Evolutionary conservation across 2,797 vertebrate genomes (phyloP).

Genomic region (Gymnothorax javanicus): DNA sequence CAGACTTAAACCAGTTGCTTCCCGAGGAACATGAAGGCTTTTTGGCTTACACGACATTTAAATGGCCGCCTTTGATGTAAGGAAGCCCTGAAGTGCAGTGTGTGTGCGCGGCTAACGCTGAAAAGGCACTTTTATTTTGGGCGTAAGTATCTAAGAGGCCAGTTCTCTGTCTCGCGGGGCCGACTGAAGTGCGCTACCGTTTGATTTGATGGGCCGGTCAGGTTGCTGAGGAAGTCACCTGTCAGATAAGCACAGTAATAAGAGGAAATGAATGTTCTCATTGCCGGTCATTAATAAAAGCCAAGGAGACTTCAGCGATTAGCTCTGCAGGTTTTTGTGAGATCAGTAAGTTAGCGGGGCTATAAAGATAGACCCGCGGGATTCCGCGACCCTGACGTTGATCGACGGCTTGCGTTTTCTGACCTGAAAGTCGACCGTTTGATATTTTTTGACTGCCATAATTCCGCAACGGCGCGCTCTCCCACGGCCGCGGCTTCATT

Average conservation of each 20-base stretch:
- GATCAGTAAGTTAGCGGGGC: conserved; percentile 30
- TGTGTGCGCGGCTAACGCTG: background rate
- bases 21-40: background rate
- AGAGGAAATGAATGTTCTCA: conserved; percentile 54
- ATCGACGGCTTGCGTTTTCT: conserved; percentile 50
- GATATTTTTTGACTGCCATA: conserved; percentile 28
- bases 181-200: conserved; percentile 36
- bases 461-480: conserved; percentile 38
- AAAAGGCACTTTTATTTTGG: conserved; percentile 38
- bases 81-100: background rate
- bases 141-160: conserved; percentile 26
- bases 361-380: conserved; percentile 44
- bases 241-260: conserved; percentile 61
- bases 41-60: background rate
- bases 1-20: background rate
- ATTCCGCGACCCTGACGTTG: conserved; percentile 55
- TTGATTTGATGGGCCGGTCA: conserved; percentile 55
- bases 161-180: conserved; percentile 34
- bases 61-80: background rate
- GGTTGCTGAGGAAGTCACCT: conserved; percentile 55
- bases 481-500: conserved; percentile 30
- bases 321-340: conserved; percentile 31
- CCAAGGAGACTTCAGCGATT: conserved; percentile 52
- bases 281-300: conserved; percentile 55
- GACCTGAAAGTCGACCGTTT: conserved; percentile 47